A percentile compares a stretch with the other conserved stretches of the same genome.
Conservation (phyloP, 2,888 invertebrate genomes). For the Timema cristinae region DNA sequence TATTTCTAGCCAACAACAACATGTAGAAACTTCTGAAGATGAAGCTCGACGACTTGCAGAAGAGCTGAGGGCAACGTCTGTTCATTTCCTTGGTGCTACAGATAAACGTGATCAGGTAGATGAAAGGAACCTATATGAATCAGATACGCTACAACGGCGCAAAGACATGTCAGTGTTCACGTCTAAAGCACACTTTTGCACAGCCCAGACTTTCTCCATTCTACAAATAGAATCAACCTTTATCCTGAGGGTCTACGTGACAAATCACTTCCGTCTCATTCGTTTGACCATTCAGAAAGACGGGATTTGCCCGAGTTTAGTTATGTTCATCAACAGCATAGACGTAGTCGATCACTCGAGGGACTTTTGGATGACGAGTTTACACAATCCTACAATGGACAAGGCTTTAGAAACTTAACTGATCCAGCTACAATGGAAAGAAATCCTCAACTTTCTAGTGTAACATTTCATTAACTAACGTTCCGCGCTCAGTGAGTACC, state of each 20-base stretch:
- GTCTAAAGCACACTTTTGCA: background rate
- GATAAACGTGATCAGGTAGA: slow-evolving; percentile 52
- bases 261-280: slow-evolving; percentile 35
- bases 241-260: slow-evolving; percentile 45
- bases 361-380: slow-evolving; percentile 51
- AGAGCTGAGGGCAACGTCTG: slow-evolving; percentile 42
- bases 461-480: slow-evolving; percentile 17
- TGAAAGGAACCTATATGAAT: slow-evolving; percentile 68
- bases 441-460: background rate
- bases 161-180: slow-evolving; percentile 34
- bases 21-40: slow-evolving; percentile 21
- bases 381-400: background rate
- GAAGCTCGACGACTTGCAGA: slow-evolving; percentile 43
- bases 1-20: background rate
- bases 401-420: background rate
- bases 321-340: slow-evolving; percentile 37
- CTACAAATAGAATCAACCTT: slow-evolving; percentile 39
- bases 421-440: background rate
- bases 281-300: too few species aligned
- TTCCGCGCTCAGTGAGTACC: background rate
- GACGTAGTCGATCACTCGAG: slow-evolving; percentile 56
- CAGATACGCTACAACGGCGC: slow-evolving; percentile 57
- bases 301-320: too few species aligned
- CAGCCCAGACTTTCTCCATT: background rate
- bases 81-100: slow-evolving; percentile 40